Base-by-base conservation (phyloP, 1,140 invertebrate genomes). In the Dendroctonus ponderosae region DNA sequence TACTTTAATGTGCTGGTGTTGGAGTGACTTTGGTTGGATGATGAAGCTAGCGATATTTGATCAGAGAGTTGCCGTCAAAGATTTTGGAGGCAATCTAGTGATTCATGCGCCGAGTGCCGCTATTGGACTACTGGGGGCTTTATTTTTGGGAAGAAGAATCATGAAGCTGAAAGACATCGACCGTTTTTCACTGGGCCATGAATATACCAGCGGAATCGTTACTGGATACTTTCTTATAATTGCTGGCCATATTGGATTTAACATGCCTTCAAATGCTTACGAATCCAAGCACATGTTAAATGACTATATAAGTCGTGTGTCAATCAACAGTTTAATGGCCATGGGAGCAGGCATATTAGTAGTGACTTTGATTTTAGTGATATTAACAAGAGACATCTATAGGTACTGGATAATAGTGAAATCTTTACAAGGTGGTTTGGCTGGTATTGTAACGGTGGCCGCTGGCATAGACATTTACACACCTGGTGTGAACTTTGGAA, bases 1-100 rank as follows among this genome's bases (percentile, higher is more conserved):
- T 6, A 58, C 74, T 8, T 51, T 74, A 43, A 69, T 74, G 63
- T 70, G 69, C 41, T 75, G 74, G 74, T 60, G 68, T n/a, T 75
- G 72, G 72, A 67, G 66, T 58, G 37, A 61, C 2, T 58, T 66
- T 44, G 74, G 72, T 12, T 74, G 72, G 72, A 70, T 75, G 71
- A 70, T 59, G 3, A 57, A 52, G 7, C 38, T 43, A 6, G 61
- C n/a, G 8, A 51, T 75, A 11, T n/a, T 68, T 4, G 60, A 64
- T 9, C 12, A 61, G 54, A 57, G 44, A 14, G 67, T 71, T 2
- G 58, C 56, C 5, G 14, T 75, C 7, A 59, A 70, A 44, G 74
- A 75, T 65, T 62, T 66, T 46, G 72, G 54, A n/a, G 74, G 69
- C 8, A 63, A 64, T 58, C 52, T 75, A 14, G 67, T 68, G n/a